Evolutionary conservation across 2,797 vertebrate species (phyloP).

Genomic region (Tarsius wallacei): DNA sequence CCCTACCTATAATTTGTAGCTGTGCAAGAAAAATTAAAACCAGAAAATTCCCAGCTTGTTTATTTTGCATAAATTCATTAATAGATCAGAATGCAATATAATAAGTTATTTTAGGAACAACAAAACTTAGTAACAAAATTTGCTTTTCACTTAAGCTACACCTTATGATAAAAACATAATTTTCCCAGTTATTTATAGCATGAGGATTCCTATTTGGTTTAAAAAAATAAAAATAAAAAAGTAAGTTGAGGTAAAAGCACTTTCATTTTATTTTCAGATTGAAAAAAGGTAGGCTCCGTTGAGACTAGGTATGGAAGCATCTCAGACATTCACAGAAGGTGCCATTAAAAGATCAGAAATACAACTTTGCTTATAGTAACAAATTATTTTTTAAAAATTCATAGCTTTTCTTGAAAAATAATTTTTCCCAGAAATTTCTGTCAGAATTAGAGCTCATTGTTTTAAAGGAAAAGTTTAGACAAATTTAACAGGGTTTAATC

Average conservation of each 20-base stretch:
- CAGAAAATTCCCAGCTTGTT: background rate
- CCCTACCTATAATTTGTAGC: background rate
- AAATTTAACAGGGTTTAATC: too few relatives aligned
- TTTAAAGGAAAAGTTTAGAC: background rate
- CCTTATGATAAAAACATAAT: background rate
- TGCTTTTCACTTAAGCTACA: background rate
- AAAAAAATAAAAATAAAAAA: background rate
- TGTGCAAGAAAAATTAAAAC: background rate
- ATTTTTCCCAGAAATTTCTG: background rate
- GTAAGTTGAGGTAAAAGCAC: background rate
- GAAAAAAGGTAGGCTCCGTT: background rate
- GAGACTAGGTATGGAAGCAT: background rate
- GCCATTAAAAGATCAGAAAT: background rate
- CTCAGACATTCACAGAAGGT: background rate
- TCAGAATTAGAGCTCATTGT: background rate
- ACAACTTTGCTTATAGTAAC: background rate
- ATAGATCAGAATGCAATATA: background rate
- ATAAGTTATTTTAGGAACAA: background rate
- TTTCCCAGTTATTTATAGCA: background rate
- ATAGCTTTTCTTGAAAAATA: background rate
- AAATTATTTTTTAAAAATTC: slow-evolving; percentile 2
- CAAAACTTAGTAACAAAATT: background rate
- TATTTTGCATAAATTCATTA: too few relatives aligned
- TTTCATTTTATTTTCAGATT: slow-evolving; percentile 29
- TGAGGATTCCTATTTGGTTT: background rate